phyloP scores from a whole-genome alignment of 2,797 vertebrate species.

The Pteronotus mesoamericanus region DNA sequence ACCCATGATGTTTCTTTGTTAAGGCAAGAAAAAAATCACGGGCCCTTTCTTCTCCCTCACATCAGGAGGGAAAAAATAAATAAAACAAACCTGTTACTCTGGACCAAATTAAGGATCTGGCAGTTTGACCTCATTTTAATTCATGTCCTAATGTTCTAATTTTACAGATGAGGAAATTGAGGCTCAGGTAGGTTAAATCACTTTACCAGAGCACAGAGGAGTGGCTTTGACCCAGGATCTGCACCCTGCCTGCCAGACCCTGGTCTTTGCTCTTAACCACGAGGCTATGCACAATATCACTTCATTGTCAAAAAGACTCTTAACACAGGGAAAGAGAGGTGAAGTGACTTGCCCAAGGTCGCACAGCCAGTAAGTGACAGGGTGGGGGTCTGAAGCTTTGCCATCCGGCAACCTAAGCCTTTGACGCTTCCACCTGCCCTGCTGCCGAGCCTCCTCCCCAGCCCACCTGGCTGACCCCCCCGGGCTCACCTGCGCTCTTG shows the following conservation, averaged over 20 bases:
- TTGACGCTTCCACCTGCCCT: background rate
- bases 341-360: background rate
- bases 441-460: background rate
- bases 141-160: background rate
- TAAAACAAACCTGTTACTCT: background rate
- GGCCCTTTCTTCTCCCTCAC: background rate
- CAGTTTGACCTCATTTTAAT: background rate
- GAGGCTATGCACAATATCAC: background rate
- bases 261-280: background rate
- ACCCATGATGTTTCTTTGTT: background rate
- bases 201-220: background rate
- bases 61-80: background rate
- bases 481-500: constrained; percentile 84
- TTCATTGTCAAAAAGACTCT: background rate
- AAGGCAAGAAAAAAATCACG: background rate
- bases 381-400: background rate
- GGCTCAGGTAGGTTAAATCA: background rate
- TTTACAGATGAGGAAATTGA: constrained; percentile 50
- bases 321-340: background rate
- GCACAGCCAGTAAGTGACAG: background rate
- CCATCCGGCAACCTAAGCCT: background rate
- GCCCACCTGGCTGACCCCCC: accelerated
- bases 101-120: background rate
- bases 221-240: background rate
- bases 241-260: background rate